These are phyloP conservation scores for Pseudomugil gertrudae DNA, from an alignment of 2,797 vertebrate genomes.

Conservation along the genomic window DNA sequence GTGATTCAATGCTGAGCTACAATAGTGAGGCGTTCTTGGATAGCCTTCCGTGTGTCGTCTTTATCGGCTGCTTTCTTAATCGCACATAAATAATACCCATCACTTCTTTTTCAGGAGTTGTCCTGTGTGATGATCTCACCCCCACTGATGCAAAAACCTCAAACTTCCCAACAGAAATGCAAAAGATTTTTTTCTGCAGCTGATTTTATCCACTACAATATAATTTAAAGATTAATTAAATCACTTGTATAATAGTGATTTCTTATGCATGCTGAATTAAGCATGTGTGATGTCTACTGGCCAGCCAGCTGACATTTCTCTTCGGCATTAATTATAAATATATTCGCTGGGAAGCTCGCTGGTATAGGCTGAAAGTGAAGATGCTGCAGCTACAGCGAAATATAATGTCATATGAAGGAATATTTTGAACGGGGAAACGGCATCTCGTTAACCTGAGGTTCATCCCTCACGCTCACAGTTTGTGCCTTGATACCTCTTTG, in stretches of 20 bases:
- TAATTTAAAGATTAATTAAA: neutral
- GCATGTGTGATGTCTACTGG: neutral
- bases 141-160: neutral
- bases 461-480: constrained; percentile 8
- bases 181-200: neutral
- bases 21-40: neutral
- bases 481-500: constrained; percentile 22
- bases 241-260: neutral
- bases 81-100: neutral
- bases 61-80: neutral
- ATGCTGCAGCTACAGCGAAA: constrained; percentile 14
- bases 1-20: neutral
- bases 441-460: constrained; percentile 45
- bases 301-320: constrained; percentile 2
- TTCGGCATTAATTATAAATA: neutral
- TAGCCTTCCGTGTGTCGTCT: neutral
- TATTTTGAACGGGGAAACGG: constrained; percentile 29
- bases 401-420: constrained; percentile 12
- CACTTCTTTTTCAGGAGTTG: neutral
- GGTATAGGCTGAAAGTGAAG: neutral
- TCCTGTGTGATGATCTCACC: neutral
- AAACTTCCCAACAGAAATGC: neutral
- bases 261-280: neutral
- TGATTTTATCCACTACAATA: neutral
- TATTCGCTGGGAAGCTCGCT: neutral